Evolutionary conservation across 92 coral and sea anemone species (phyloP), one percentile per base, ranked within the genome.

Genomic region (Meandrina meandrites): DNA sequence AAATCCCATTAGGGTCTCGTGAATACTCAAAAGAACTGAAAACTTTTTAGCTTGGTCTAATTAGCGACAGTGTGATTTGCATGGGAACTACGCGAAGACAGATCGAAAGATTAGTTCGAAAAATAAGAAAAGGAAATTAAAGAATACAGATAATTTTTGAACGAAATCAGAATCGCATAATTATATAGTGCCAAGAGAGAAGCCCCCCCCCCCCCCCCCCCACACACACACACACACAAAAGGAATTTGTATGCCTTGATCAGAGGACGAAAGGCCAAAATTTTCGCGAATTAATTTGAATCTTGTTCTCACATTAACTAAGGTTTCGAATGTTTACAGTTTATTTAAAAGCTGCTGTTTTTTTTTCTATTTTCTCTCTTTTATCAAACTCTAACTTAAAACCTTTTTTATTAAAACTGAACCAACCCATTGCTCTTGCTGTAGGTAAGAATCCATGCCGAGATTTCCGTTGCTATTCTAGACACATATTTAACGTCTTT

Each of bases 61-160:
- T 58, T 35, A 35, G 37, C 66, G 37, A 47, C 9, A 77, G 27
- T 50, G 24, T 12, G 24, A 27, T 77, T 51, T 77, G 64, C 62
- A 47, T 45, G 80, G 47, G 53, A 76, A 27, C 45, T 76, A 48
- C 35, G 71, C 17, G 34, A 66, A 78, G 51, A 15, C 42, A 48
- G 81, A 78, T 78, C 34, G 81, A 50, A 51, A 54, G 82, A 79
- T 79, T 16, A n/a, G 1, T 31, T 54, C 16, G 68, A 79, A 35
- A 13, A 72, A 36, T 32, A 32, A 79, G 47, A 35, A 35, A 30
- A 53, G 82, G 56, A 79, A 47, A 78, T 79, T 48, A 79, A 79
- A 58, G 30, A 57, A 36, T 24, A 56, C 12, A 79, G 71, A 56
- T 79, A 79, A 57, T 68, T 45, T 11, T 24, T 1, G 64, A 16